Conservation (phyloP, 1,140 invertebrate genomes). For the Pentalonia nigronervosa region DNA sequence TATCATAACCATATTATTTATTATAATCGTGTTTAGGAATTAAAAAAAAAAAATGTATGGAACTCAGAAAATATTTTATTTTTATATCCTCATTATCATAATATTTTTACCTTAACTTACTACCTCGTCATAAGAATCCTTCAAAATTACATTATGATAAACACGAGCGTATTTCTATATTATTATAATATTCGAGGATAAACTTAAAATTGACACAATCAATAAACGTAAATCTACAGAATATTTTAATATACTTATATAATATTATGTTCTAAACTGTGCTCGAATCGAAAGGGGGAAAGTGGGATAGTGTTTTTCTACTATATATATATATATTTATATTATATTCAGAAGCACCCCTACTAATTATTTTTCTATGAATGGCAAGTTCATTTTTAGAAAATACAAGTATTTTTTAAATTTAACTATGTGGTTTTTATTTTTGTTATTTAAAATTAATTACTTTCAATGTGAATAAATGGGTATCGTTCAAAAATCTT, state of each 20-base stretch:
- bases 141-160: not conserved
- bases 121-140: not conserved
- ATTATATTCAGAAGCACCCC: not conserved
- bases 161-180: not conserved
- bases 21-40: not conserved
- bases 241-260: not conserved
- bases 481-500: not conserved
- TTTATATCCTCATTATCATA: no score
- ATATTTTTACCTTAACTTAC: not conserved
- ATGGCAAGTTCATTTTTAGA: no score
- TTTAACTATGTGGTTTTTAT: no score
- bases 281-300: not conserved
- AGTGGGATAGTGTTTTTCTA: not conserved
- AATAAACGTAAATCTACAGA: not conserved
- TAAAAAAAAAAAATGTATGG: not conserved
- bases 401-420: not conserved
- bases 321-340: not conserved
- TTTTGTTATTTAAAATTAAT: no score
- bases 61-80: not conserved
- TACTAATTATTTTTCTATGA: not conserved
- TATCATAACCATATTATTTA: not conserved
- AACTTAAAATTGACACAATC: not conserved
- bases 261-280: not conserved
- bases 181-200: not conserved
- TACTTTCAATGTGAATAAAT: no score